These are phyloP conservation scores for Megaceryle torquata DNA, from an alignment of 2,113 vertebrate genomes.

Conservation along the genomic window DNA sequence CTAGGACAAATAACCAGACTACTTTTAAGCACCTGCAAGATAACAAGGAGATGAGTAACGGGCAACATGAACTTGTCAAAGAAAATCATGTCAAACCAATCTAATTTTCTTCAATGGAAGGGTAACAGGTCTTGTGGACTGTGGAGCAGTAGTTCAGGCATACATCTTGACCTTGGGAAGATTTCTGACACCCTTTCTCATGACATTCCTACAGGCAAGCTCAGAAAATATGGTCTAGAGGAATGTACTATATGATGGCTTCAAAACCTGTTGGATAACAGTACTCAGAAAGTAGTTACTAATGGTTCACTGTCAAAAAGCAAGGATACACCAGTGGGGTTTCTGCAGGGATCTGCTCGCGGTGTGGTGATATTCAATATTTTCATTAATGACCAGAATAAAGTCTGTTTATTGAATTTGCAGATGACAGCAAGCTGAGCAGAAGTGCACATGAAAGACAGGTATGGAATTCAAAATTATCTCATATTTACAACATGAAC, in stretches of 20 bases:
- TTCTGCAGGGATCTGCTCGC: neutral
- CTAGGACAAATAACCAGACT: conserved; percentile 16
- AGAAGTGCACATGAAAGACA: neutral
- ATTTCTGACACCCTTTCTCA: neutral
- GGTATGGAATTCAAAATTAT: neutral
- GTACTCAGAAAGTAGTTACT: conserved; percentile 13
- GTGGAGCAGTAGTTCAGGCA: neutral
- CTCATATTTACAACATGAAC: neutral
- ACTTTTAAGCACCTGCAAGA: conserved; percentile 13
- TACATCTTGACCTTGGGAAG: conserved; percentile 9
- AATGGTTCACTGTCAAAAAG: conserved; percentile 22
- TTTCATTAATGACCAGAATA: conserved; percentile 52
- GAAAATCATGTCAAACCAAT: conserved; percentile 34
- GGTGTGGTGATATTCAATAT: conserved; percentile 33
- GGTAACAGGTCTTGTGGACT: conserved; percentile 29
- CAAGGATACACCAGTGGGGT: conserved; percentile 22
- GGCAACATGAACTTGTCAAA: conserved; percentile 18
- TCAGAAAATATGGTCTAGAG: conserved; percentile 8
- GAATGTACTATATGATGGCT: neutral
- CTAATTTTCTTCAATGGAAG: conserved; percentile 23
- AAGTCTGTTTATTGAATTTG: conserved; percentile 44
- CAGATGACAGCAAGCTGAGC: conserved; percentile 42
- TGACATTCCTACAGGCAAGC: neutral
- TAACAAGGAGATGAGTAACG: conserved; percentile 28
- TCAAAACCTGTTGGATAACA: neutral